These are phyloP conservation scores for Chionomys nivalis DNA, from an alignment of 2,113 vertebrate species.

Conservation along the genomic window DNA sequence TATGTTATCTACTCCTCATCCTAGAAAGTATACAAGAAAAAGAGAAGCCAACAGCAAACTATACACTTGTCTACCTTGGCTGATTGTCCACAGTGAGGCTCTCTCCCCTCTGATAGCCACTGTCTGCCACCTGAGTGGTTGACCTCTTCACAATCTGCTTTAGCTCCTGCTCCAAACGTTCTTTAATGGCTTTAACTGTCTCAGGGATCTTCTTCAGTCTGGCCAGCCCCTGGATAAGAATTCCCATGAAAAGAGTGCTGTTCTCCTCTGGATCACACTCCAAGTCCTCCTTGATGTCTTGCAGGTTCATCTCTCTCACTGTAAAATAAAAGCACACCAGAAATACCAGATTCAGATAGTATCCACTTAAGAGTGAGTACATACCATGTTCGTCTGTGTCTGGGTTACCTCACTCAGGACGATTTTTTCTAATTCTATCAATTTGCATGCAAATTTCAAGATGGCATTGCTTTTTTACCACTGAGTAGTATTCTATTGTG, in stretches of 20 bases:
- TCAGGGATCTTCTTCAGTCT: constrained; percentile 98
- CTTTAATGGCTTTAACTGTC: constrained; percentile 96
- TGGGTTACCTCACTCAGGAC: too few relatives aligned
- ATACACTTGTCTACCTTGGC: constrained; percentile 87
- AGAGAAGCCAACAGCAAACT: neutral
- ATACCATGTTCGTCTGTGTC: too few relatives aligned
- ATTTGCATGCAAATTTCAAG: too few relatives aligned
- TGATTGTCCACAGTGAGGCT: constrained; percentile 94
- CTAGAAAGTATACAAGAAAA: neutral
- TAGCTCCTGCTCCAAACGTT: constrained; percentile 95
- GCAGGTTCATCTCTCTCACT: constrained; percentile 89
- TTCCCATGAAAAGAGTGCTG: constrained; percentile 96
- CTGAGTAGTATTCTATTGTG: too few relatives aligned
- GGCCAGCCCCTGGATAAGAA: constrained; percentile 96
- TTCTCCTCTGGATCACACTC: constrained; percentile 97
- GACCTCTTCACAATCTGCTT: constrained; percentile 98
- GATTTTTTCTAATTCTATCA: too few relatives aligned
- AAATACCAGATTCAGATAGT: neutral
- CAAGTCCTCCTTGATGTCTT: constrained; percentile 91
- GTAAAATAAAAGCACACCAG: constrained; percentile 18
- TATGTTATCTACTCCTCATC: neutral
- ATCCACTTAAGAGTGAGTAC: too few relatives aligned
- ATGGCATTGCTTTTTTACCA: too few relatives aligned
- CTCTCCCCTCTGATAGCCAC: constrained; percentile 95
- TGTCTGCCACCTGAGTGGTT: constrained; percentile 98